Conservation (phyloP, 2,888 invertebrate genomes). For the Pollenia labialis region DNA sequence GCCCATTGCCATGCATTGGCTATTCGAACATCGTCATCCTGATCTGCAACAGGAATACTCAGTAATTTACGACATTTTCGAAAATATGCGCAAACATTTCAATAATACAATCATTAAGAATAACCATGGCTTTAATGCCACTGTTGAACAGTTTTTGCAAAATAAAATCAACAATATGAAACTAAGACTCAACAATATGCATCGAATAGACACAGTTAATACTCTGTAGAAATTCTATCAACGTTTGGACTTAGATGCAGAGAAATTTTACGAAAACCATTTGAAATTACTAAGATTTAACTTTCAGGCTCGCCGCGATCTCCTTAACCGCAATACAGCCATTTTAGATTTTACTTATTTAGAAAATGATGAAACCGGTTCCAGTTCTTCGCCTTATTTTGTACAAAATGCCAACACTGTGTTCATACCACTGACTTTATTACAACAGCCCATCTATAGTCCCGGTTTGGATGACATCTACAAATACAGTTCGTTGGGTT, state of each 20-base stretch:
- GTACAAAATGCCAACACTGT: constrained; percentile 68
- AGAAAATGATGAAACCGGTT: constrained; percentile 60
- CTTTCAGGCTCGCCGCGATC: constrained; percentile 26
- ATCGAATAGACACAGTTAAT: constrained; percentile 52
- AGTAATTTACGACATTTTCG: constrained; percentile 64
- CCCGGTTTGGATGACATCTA: constrained; percentile 66
- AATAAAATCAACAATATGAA: constrained; percentile 72
- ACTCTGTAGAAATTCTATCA: constrained; percentile 68
- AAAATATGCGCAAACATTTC: constrained; percentile 68
- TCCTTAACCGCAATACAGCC: not conserved
- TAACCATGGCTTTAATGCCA: constrained; percentile 63
- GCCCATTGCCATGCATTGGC: constrained; percentile 75
- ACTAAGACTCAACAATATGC: constrained; percentile 73
- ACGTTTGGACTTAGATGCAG: constrained; percentile 24
- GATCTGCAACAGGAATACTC: constrained; percentile 53
- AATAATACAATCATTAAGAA: constrained; percentile 65
- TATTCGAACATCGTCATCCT: constrained; percentile 65
- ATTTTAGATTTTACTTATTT: constrained; percentile 51
- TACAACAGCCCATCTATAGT: constrained; percentile 73
- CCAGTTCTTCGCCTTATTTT: constrained; percentile 74
- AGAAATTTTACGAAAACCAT: constrained; percentile 71
- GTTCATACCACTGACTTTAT: constrained; percentile 70
- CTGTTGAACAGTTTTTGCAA: constrained; percentile 63
- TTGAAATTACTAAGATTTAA: constrained; percentile 66
- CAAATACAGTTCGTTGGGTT: constrained; percentile 74